A percentile compares a stretch with the other conserved stretches of the same genome.
Evolutionary conservation across 37 sponge, comb jelly and placozoan species (phyloP).

Genomic region (Halisarca cf. caerulea): DNA sequence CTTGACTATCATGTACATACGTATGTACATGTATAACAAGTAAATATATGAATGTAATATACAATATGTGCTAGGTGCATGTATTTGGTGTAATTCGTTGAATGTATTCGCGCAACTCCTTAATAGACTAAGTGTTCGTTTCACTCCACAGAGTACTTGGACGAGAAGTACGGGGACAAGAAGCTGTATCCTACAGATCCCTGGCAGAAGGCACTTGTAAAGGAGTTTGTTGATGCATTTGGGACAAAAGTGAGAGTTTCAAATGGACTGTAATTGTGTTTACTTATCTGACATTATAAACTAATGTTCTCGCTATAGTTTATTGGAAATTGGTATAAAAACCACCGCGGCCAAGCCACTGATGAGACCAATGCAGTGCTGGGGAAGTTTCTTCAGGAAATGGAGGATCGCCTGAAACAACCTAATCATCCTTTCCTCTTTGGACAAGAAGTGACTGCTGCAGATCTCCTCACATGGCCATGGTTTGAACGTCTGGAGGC

Average conservation of each 20-base stretch:
- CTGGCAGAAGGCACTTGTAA: conserved; percentile 43
- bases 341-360: conserved; percentile 16
- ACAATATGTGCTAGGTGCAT: too few relatives aligned
- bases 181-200: conserved; percentile 57
- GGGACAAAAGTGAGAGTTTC: conserved; percentile 44
- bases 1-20: too few relatives aligned
- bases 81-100: too few relatives aligned
- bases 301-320: too few relatives aligned
- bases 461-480: conserved; percentile 69
- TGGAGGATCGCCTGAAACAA: conserved; percentile 46
- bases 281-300: too few relatives aligned
- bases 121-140: too few relatives aligned
- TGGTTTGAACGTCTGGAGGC: conserved; percentile 66
- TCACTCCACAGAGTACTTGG: conserved; percentile 65
- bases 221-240: conserved; percentile 50
- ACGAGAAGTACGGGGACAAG: conserved; percentile 54
- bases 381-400: conserved; percentile 19
- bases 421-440: conserved; percentile 31
- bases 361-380: conserved; percentile 23
- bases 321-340: conserved; percentile 56
- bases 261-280: background rate
- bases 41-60: too few relatives aligned
- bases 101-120: too few relatives aligned
- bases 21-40: too few relatives aligned
- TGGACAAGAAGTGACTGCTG: conserved; percentile 52